Conservation (phyloP, 2,113 vertebrate species). For the Menidia beryllina region DNA sequence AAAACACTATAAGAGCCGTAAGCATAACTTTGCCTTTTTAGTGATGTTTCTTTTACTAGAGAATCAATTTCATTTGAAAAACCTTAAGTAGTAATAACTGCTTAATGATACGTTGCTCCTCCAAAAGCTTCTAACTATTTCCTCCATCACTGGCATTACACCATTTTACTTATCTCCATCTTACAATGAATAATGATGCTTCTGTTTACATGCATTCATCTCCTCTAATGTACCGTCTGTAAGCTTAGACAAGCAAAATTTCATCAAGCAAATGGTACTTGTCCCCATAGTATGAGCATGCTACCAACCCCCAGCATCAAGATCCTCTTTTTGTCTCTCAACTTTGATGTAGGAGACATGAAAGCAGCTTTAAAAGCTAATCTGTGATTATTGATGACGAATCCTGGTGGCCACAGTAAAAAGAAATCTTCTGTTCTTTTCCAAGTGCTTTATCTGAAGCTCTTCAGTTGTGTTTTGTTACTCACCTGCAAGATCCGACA, state of each 20-base stretch:
- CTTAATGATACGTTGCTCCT: too few relatives aligned
- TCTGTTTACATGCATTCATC: neutral
- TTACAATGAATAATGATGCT: neutral
- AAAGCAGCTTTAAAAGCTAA: too few relatives aligned
- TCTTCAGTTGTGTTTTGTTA: slow-evolving; percentile 5
- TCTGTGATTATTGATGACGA: neutral
- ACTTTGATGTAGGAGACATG: too few relatives aligned
- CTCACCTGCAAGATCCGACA: slow-evolving; percentile 61
- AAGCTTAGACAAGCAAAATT: neutral
- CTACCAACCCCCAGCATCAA: too few relatives aligned
- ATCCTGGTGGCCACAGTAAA: neutral
- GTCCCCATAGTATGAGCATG: too few relatives aligned
- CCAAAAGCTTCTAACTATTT: neutral
- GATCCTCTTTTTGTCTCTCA: too few relatives aligned
- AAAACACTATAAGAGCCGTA: too few relatives aligned
- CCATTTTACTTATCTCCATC: neutral
- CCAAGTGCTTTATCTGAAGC: neutral
- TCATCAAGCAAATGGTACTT: neutral
- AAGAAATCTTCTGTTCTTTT: neutral
- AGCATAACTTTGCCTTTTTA: too few relatives aligned
- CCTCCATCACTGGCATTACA: neutral
- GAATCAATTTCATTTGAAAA: neutral
- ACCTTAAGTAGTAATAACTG: too few relatives aligned
- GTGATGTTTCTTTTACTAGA: too few relatives aligned
- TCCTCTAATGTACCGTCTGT: neutral